Evolutionary conservation across 2,888 invertebrate genomes (phyloP).

Genomic region (Caenorhabditis macrosperma): DNA sequence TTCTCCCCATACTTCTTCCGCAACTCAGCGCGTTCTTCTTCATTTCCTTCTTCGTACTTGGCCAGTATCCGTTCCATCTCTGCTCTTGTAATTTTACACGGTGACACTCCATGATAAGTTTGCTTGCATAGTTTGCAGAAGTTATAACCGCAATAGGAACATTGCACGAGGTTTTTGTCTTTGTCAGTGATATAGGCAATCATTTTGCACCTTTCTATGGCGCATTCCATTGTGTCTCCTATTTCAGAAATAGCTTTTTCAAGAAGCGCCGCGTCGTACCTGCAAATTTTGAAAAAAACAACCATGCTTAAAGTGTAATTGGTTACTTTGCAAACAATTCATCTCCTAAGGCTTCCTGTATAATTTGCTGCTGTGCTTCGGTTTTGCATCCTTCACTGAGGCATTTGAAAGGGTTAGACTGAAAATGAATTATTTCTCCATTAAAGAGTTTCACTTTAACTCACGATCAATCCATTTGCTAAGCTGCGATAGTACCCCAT

Average conservation of each 20-base stretch:
- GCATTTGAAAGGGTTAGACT: slow-evolving; percentile 37
- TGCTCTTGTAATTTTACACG: not conserved
- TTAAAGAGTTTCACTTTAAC: not conserved
- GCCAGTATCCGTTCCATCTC: not conserved
- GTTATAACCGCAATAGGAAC: slow-evolving; percentile 1
- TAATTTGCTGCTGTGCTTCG: slow-evolving; percentile 9
- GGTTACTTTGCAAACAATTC: slow-evolving; percentile 6
- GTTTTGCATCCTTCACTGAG: slow-evolving; percentile 17
- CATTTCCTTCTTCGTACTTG: not conserved
- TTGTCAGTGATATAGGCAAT: not conserved
- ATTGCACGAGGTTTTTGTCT: not conserved
- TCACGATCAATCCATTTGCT: slow-evolving; percentile 3
- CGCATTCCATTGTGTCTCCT: slow-evolving; percentile 67
- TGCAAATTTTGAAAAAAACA: not conserved
- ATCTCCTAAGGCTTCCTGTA: slow-evolving; percentile 29
- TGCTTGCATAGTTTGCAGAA: slow-evolving; percentile 1
- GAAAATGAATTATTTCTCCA: slow-evolving; percentile 11
- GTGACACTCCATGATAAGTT: not conserved
- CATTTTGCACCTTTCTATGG: slow-evolving; percentile 1
- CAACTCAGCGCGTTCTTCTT: not conserved
- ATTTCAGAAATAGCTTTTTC: slow-evolving; percentile 78
- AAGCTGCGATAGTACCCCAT: slow-evolving; percentile 81
- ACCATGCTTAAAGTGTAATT: not conserved
- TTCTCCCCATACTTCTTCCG: not conserved
- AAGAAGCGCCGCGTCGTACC: slow-evolving; percentile 46